phyloP scores from a whole-genome alignment of 2,797 vertebrate species.

The Sylvia borin region DNA sequence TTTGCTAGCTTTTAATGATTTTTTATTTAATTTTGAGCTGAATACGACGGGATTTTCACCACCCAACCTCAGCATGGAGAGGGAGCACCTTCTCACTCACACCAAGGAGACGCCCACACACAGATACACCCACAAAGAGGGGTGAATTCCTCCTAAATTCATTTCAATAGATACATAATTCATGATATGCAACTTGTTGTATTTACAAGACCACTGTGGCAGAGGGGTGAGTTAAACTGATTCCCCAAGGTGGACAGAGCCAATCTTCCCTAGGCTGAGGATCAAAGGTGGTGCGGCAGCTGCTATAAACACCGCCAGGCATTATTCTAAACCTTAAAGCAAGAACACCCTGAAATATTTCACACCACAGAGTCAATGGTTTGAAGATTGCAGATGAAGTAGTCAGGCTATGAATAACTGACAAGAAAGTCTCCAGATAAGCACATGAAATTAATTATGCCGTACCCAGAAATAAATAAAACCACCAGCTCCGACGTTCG shows the following conservation, averaged over 20 bases:
- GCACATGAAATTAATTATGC: conserved; percentile 48
- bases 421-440: conserved; percentile 52
- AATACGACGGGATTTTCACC: not conserved
- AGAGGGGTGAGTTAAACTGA: not conserved
- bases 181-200: not conserved
- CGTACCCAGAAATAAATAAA: conserved; percentile 42
- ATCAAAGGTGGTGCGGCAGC: not conserved
- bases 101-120: not conserved
- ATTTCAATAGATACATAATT: not conserved
- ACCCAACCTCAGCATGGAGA: not conserved
- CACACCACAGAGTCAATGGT: conserved; percentile 25
- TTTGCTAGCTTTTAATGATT: not conserved
- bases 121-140: not conserved
- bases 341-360: conserved; percentile 42
- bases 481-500: not conserved
- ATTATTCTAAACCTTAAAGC: conserved; percentile 21
- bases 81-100: not conserved
- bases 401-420: conserved; percentile 57
- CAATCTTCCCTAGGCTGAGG: not conserved
- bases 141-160: not conserved
- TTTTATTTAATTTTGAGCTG: not conserved
- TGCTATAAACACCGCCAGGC: conserved; percentile 39
- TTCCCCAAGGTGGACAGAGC: not conserved
- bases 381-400: conserved; percentile 50
- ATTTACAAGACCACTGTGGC: not conserved